Evolutionary conservation across 1,140 invertebrate species (phyloP), one percentile per base, ranked within the genome.

Genomic region (Theocolax elegans): DNA sequence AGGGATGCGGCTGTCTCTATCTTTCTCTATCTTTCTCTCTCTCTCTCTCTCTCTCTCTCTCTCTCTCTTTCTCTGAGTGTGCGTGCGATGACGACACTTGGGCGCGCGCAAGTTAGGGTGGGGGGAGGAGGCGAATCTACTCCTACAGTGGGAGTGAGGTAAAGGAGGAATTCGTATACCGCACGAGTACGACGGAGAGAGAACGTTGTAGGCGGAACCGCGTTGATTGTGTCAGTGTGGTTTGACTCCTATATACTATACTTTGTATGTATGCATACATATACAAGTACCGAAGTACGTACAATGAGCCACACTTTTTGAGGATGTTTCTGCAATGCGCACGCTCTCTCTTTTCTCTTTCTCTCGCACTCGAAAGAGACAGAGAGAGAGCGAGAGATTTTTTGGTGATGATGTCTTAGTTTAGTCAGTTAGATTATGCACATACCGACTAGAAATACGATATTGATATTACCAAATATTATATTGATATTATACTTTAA

Each of bases 61-160:
- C 42, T 48, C 59, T 29, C 15, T 4, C 12, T 19, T 23, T 6
- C 9, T 13, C 27, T 23, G 25, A 12, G 31, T 51, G 48, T 12
- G 40, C 40, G 21, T 21, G 29, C 40, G 62, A 64, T 64, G 62
- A 64, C 62, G 62, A 64, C 62, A 64, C 62, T 51, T 9, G 44
- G 46, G 27, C 27, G 27, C 17, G 54, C 35, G 17, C 44, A 8
- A 1, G n/a, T 17, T 19, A 8, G 15, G 21, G 19, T 1, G 46
- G 7, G 46, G 7, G 46, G 12, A 19, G 48, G 23, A 23, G 48
- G 23, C 13, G 48, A 21, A 25, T 51, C 2, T 21, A 23, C 25
- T 12, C 44, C 3, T 3, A 51, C 12, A 12, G 23, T 27, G 12
- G 6, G 25, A 51, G 31, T 6, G 31, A 35, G 10, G 10, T 4